phyloP scores from a whole-genome alignment of 2,888 invertebrate genomes.

The Boloria euphrosyne region DNA sequence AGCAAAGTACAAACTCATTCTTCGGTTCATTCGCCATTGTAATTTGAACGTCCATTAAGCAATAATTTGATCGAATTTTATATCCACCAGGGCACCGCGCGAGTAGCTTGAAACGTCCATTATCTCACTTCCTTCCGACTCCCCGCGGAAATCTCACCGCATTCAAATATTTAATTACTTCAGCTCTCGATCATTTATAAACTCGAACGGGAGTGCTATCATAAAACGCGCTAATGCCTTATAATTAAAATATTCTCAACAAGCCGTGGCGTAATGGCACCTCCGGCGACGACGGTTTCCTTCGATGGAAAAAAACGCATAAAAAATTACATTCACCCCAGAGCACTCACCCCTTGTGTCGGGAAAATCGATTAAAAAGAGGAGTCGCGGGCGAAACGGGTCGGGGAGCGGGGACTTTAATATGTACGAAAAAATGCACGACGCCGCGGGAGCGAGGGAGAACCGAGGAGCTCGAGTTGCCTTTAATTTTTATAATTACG shows the following conservation, averaged over 20 bases:
- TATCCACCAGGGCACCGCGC: slow-evolving; percentile 77
- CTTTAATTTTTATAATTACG: slow-evolving; percentile 83
- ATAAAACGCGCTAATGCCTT: slow-evolving; percentile 83
- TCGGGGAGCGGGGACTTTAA: slow-evolving; percentile 73
- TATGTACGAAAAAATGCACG: slow-evolving; percentile 83
- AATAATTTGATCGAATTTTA: slow-evolving; percentile 80
- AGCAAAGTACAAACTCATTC: slow-evolving; percentile 48
- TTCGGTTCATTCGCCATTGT: slow-evolving; percentile 51
- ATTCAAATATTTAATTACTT: slow-evolving; percentile 83
- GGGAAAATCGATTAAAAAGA: slow-evolving; percentile 83
- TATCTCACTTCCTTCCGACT: slow-evolving; percentile 64
- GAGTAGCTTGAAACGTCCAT: slow-evolving; percentile 65
- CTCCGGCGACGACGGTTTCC: slow-evolving; percentile 79
- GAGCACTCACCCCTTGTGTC: slow-evolving; percentile 82
- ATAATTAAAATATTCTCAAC: slow-evolving; percentile 84
- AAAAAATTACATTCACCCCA: slow-evolving; percentile 84
- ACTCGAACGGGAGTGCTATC: slow-evolving; percentile 78
- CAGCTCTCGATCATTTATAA: slow-evolving; percentile 80
- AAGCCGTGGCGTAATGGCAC: slow-evolving; percentile 83
- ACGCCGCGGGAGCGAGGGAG: slow-evolving; percentile 76
- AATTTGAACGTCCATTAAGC: slow-evolving; percentile 75
- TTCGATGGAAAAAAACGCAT: slow-evolving; percentile 79
- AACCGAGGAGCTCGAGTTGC: slow-evolving; percentile 72
- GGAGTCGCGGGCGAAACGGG: slow-evolving; percentile 75
- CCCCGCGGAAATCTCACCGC: slow-evolving; percentile 80